Evolutionary conservation across 2,888 invertebrate genomes (phyloP).

Genomic region (Sinotaia quadrata): DNA sequence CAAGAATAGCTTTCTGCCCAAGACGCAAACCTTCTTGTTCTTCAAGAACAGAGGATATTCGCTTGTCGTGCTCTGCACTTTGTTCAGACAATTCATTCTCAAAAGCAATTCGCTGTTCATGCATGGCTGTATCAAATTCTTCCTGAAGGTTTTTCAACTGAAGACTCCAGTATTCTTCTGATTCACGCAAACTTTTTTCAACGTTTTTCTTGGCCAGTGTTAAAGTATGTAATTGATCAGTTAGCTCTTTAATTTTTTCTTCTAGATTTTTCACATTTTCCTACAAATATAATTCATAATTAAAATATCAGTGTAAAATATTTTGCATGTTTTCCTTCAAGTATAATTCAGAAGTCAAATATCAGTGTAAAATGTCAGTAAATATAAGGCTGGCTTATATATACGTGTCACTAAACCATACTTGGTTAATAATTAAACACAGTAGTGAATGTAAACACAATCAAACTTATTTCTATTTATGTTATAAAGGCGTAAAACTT

Average conservation of each 20-base stretch:
- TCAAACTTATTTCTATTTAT: no score
- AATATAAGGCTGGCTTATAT: no score
- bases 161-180: conserved; percentile 49
- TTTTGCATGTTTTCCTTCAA: no score
- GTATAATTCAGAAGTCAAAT: no score
- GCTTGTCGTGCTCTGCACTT: conserved; percentile 22
- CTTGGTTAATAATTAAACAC: no score
- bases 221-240: conserved; percentile 22
- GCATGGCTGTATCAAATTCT: conserved; percentile 41
- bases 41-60: conserved; percentile 29
- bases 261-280: no score
- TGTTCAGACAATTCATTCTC: conserved; percentile 33
- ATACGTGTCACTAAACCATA: no score
- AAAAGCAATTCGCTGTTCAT: conserved; percentile 27
- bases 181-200: conserved; percentile 32
- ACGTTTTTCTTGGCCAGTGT: conserved; percentile 14
- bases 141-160: conserved; percentile 49
- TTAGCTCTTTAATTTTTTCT: conserved; percentile 17
- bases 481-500: no score
- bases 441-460: no score
- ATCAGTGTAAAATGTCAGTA: no score
- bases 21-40: conserved; percentile 41
- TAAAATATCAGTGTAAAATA: no score
- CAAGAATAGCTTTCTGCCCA: conserved; percentile 41
- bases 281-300: no score